These are phyloP conservation scores for Struthidea cinerea DNA, from an alignment of 2,113 vertebrate species.

Conservation along the genomic window DNA sequence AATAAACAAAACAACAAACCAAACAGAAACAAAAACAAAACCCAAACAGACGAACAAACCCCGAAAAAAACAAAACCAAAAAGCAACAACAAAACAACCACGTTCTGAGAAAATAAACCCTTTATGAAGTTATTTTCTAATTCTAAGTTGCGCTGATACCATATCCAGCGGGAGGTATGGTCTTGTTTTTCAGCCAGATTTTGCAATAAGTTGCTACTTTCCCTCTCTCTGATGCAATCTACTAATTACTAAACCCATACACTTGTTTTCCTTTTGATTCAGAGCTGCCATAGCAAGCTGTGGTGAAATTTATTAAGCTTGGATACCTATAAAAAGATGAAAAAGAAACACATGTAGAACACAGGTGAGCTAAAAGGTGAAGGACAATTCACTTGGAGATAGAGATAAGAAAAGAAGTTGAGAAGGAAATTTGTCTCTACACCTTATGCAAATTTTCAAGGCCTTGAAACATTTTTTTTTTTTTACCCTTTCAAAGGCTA, in stretches of 20 bases:
- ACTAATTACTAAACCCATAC: neutral
- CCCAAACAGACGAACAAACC: too few relatives aligned
- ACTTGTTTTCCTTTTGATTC: neutral
- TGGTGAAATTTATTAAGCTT: neutral
- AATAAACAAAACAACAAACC: too few relatives aligned
- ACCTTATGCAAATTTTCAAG: neutral
- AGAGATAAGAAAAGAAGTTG: neutral
- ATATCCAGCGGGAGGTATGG: neutral
- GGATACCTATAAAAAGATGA: neutral
- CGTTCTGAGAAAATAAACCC: neutral
- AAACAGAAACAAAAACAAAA: too few relatives aligned
- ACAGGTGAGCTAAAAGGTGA: neutral
- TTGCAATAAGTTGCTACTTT: neutral
- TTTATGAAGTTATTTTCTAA: neutral
- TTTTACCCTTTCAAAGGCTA: neutral
- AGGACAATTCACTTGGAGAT: neutral
- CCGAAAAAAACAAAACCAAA: neutral
- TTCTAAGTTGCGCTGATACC: neutral
- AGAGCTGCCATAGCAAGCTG: neutral
- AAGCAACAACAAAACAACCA: neutral
- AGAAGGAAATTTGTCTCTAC: neutral
- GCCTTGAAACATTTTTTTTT: neutral
- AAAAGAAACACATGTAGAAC: neutral
- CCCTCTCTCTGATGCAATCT: neutral
- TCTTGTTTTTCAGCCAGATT: neutral